Percentiles rank a stretch among this genome's conserved stretches.
These are phyloP conservation scores for Dysmachus trigonus DNA, from an alignment of 2,888 invertebrate species.

Conservation along the genomic window DNA sequence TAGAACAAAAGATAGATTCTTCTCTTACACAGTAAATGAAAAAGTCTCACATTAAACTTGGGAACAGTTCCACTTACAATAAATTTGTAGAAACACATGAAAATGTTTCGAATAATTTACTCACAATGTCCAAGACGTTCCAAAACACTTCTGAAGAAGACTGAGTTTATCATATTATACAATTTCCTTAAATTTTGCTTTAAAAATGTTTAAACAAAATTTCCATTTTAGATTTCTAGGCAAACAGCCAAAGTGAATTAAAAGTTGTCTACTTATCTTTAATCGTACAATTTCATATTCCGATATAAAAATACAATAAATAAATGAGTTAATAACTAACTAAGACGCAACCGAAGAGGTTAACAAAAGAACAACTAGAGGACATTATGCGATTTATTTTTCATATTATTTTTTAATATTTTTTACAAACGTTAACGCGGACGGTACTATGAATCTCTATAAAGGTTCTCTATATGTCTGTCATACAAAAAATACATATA, in stretches of 20 bases:
- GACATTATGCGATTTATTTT: conserved; percentile 10
- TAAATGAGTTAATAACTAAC: not conserved
- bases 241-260: conserved; percentile 10
- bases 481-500: conserved; percentile 37
- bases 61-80: conserved; percentile 12
- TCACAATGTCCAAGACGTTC: not conserved
- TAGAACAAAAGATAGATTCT: not conserved
- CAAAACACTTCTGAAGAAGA: conserved; percentile 1
- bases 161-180: not conserved
- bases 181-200: not conserved
- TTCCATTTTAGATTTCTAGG: not conserved
- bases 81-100: conserved; percentile 13
- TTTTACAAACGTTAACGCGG: conserved; percentile 38
- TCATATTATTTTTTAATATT: not conserved
- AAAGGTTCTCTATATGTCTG: conserved; percentile 28
- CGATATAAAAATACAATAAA: not conserved
- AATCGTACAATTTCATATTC: not conserved
- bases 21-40: conserved; percentile 6
- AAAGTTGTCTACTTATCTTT: not conserved
- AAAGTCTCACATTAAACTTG: conserved; percentile 18
- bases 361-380: not conserved
- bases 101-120: conserved; percentile 2
- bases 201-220: conserved; percentile 1
- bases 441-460: conserved; percentile 40
- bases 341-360: not conserved